Percentiles rank a stretch among this genome's conserved stretches.
Evolutionary conservation across 2,113 vertebrate genomes (phyloP).

Genomic region (Ellobius talpinus): DNA sequence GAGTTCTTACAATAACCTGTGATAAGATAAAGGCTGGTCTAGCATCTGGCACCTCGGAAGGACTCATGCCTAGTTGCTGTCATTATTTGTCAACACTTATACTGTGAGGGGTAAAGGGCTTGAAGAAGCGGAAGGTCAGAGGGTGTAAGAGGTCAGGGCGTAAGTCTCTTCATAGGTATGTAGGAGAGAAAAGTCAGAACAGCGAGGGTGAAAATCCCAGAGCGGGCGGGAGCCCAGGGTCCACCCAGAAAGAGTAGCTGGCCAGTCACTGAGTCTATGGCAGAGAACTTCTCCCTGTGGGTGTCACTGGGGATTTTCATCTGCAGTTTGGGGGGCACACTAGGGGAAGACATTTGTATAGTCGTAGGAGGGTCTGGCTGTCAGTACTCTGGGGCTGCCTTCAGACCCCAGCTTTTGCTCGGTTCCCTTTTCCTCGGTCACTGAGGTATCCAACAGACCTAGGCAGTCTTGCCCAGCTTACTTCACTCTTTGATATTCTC

Average conservation of each 20-base stretch:
- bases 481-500: background rate
- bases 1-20: background rate
- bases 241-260: background rate
- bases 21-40: background rate
- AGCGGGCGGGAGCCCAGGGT: background rate
- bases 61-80: background rate
- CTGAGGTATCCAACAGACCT: rapidly evolving
- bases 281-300: background rate
- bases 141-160: background rate
- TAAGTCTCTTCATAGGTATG: background rate
- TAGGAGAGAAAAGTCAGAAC: background rate
- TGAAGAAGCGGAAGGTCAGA: no score
- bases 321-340: background rate
- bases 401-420: background rate
- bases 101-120: background rate
- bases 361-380: background rate
- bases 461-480: background rate
- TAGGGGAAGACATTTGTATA: background rate
- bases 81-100: background rate
- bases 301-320: background rate
- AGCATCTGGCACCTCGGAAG: background rate
- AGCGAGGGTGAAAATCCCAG: background rate
- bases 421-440: no score
- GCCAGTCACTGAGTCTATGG: background rate
- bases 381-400: rapidly evolving